Evolutionary conservation across 2,888 invertebrate species (phyloP).

Genomic region (Arctia plantaginis): DNA sequence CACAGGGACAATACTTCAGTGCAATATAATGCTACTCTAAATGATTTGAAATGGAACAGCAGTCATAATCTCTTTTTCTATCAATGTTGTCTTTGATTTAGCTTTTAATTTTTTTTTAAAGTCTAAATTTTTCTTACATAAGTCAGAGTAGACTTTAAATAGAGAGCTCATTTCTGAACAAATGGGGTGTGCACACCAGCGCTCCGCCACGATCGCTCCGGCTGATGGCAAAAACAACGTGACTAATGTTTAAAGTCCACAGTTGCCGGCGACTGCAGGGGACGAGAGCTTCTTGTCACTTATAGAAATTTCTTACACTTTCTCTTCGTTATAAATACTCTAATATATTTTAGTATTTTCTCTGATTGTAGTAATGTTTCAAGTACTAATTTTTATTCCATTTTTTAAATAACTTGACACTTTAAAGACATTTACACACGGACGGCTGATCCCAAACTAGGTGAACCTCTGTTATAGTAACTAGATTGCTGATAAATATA

Average conservation of each 20-base stretch:
- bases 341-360: not conserved
- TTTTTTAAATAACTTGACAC: no score
- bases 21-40: no score
- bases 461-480: no score
- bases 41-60: not conserved
- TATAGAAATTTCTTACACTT: slow-evolving; percentile 6
- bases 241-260: slow-evolving; percentile 33
- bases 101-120: not conserved
- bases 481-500: no score
- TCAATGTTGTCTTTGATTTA: not conserved
- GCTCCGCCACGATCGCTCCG: not conserved
- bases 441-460: no score
- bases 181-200: not conserved
- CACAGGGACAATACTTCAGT: no score
- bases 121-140: slow-evolving; percentile 8
- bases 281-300: slow-evolving; percentile 7
- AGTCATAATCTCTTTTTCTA: not conserved
- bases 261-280: slow-evolving; percentile 8
- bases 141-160: not conserved
- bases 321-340: not conserved
- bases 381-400: not conserved
- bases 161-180: not conserved
- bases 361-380: not conserved
- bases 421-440: no score
- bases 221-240: slow-evolving; percentile 32